A percentile compares a stretch with the other conserved stretches of the same genome.
phyloP scores from a whole-genome alignment of 2,888 invertebrate genomes.

The Imbricaverruca yamaguchii region DNA sequence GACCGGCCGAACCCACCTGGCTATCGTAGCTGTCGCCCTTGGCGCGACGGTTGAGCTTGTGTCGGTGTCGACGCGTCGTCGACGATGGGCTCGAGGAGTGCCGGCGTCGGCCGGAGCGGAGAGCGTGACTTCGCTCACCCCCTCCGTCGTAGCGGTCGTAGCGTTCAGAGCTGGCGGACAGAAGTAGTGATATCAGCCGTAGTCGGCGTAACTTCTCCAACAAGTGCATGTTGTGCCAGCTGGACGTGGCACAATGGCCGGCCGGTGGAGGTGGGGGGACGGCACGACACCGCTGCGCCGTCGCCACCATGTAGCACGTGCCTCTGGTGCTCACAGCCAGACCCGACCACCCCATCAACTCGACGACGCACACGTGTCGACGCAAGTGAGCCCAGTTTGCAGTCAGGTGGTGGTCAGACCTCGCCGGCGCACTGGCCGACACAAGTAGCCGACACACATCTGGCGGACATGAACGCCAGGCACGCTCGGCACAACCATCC shows the following conservation, averaged over 20 bases:
- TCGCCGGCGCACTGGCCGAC: too few species aligned
- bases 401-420: neutral
- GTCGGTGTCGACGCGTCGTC: neutral
- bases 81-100: neutral
- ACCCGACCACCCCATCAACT: too few species aligned
- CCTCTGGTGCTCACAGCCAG: too few species aligned
- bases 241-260: too few species aligned
- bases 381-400: neutral
- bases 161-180: neutral
- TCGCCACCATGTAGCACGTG: too few species aligned
- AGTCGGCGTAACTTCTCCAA: neutral
- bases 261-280: too few species aligned
- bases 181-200: neutral
- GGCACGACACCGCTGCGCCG: too few species aligned
- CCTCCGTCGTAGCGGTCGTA: neutral
- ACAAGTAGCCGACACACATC: too few species aligned
- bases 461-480: too few species aligned
- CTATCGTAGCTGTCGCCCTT: slow-evolving; percentile 14
- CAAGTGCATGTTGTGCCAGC: neutral
- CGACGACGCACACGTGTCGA: neutral
- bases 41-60: slow-evolving; percentile 10
- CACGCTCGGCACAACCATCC: too few species aligned
- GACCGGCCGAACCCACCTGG: neutral
- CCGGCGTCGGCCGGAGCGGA: neutral
- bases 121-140: neutral